These are phyloP conservation scores for Plebejus melissa DNA, from an alignment of 2,888 invertebrate species.

Conservation along the genomic window DNA sequence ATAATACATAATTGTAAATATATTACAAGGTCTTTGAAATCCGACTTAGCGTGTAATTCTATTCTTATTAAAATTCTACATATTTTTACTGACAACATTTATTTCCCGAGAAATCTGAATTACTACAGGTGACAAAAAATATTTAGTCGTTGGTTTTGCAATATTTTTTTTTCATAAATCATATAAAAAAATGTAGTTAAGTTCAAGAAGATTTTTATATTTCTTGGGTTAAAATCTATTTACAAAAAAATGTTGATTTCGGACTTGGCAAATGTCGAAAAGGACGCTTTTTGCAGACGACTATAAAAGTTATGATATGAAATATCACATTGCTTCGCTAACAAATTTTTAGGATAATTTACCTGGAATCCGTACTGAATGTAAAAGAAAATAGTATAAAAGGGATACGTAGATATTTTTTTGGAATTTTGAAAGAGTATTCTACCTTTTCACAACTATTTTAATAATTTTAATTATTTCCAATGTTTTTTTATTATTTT, in stretches of 20 bases:
- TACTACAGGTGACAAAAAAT: background rate
- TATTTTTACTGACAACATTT: background rate
- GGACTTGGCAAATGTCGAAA: background rate
- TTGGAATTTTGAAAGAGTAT: background rate
- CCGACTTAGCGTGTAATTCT: background rate
- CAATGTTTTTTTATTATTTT: too few species aligned
- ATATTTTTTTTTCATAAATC: background rate
- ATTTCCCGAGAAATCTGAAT: background rate
- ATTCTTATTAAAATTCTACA: background rate
- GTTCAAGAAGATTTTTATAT: background rate
- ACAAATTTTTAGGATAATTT: background rate
- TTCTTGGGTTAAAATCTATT: too few species aligned
- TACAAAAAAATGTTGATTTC: background rate
- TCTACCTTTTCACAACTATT: background rate
- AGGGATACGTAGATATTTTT: background rate
- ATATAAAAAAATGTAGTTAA: background rate
- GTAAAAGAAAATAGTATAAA: background rate
- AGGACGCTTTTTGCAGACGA: background rate
- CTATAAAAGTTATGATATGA: slow-evolving; percentile 17
- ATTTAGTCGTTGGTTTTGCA: background rate
- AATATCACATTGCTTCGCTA: slow-evolving; percentile 20
- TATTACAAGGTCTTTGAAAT: slow-evolving; percentile 19
- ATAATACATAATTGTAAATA: slow-evolving; percentile 14
- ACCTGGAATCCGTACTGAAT: background rate
- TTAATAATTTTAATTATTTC: too few species aligned